Conservation (phyloP, 2,113 vertebrate species). For the Tachysurus fulvidraco region DNA sequence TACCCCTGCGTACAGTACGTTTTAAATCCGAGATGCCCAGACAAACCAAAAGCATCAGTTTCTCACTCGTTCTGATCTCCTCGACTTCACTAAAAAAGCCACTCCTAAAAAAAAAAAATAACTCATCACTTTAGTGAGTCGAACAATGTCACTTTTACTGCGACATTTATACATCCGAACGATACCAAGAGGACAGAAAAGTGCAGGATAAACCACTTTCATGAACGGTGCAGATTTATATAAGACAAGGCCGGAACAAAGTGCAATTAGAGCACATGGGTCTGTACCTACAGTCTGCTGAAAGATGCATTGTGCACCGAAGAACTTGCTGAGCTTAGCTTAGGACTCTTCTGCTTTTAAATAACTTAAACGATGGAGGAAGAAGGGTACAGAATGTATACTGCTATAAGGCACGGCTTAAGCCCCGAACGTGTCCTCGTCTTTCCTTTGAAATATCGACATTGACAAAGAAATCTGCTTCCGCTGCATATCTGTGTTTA, state of each 20-base stretch:
- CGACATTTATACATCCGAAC: not conserved
- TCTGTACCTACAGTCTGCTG: not conserved
- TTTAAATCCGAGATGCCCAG: not conserved
- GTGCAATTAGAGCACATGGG: not conserved
- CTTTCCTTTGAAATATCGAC: not conserved
- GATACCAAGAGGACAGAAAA: slow-evolving; percentile 1
- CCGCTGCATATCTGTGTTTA: not conserved
- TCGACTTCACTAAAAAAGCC: not conserved
- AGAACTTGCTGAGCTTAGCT: slow-evolving; percentile 21
- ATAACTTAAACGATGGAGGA: not conserved
- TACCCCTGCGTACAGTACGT: not conserved
- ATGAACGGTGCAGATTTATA: not conserved
- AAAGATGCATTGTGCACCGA: not conserved
- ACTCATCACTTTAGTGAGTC: not conserved
- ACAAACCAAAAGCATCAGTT: not conserved
- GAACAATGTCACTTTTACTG: not conserved
- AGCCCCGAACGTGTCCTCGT: not conserved
- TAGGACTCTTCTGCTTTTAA: not conserved
- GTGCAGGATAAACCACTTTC: not conserved
- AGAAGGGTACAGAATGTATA: not conserved
- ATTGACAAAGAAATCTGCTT: not conserved
- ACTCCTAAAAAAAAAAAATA: not conserved
- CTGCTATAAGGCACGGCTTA: not conserved
- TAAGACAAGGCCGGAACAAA: not conserved
- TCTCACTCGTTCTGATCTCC: not conserved